Evolutionary conservation across 2,797 vertebrate species (phyloP).

Genomic region (Takifugu rubripes): DNA sequence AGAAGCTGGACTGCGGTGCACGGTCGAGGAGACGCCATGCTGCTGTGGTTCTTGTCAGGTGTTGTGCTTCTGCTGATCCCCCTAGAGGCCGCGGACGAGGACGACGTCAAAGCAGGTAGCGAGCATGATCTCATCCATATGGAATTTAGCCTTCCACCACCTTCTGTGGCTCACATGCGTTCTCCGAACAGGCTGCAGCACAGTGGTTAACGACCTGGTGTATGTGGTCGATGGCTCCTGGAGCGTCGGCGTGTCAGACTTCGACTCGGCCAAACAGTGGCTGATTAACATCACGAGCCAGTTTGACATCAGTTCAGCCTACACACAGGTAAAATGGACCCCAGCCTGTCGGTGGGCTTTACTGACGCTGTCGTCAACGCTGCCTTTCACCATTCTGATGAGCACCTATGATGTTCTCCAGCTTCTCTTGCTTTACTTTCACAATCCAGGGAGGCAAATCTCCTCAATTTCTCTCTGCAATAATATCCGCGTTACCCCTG

Average conservation of each 20-base stretch:
- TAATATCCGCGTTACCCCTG: too few species aligned
- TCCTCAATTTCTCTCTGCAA: too few species aligned
- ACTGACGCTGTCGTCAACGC: too few species aligned
- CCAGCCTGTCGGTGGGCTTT: background rate
- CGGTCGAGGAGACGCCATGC: conserved; percentile 32
- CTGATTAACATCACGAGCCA: conserved; percentile 79
- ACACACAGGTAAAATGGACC: conserved; percentile 65
- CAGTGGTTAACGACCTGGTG: conserved; percentile 80
- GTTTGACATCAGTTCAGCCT: conserved; percentile 76
- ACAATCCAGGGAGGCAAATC: too few species aligned
- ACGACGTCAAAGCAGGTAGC: conserved; percentile 70
- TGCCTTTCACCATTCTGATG: too few species aligned
- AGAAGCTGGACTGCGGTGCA: conserved; percentile 10
- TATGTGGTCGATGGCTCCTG: conserved; percentile 82
- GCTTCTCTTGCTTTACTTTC: too few species aligned
- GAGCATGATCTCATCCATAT: background rate
- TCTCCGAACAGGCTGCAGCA: conserved; percentile 75
- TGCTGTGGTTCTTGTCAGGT: conserved; percentile 56
- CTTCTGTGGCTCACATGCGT: conserved; percentile 1
- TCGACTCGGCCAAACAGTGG: conserved; percentile 81
- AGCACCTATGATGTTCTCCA: too few species aligned
- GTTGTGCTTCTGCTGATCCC: conserved; percentile 40
- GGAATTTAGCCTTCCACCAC: background rate
- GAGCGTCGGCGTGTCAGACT: conserved; percentile 78
- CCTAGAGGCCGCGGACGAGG: conserved; percentile 53